Percentiles rank a stretch among this genome's conserved stretches.
phyloP scores from a whole-genome alignment of 2,888 invertebrate species.

The Deroplatys truncata region DNA sequence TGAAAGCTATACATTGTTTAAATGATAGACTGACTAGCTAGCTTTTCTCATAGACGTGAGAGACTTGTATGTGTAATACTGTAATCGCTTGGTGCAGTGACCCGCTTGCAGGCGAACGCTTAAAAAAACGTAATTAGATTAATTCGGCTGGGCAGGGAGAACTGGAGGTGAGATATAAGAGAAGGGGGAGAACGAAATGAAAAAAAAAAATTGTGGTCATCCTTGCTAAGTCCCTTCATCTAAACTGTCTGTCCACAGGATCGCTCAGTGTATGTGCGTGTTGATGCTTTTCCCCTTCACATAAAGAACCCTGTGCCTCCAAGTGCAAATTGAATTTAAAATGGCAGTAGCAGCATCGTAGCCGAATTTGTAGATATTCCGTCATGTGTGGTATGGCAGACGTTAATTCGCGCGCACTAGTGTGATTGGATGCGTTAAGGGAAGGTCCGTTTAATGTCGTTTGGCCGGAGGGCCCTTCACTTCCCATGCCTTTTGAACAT shows the following conservation, averaged over 20 bases:
- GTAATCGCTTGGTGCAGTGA: background rate
- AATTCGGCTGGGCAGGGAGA: background rate
- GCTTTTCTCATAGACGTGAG: no score
- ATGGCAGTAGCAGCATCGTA: background rate
- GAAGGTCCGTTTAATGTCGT: conserved; percentile 43
- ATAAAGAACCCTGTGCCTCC: background rate
- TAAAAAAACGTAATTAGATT: conserved; percentile 1
- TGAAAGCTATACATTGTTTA: no score
- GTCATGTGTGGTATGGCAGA: conserved; percentile 8
- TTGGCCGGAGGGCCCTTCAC: conserved; percentile 35
- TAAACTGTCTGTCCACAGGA: background rate
- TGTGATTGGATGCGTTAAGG: background rate
- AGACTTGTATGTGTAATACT: background rate
- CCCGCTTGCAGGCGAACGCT: background rate
- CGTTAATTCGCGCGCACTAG: background rate
- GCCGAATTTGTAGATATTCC: conserved; percentile 13
- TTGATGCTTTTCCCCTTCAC: background rate
- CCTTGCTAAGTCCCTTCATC: background rate
- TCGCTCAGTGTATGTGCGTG: background rate
- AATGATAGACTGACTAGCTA: no score
- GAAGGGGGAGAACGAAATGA: background rate
- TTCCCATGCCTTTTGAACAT: background rate
- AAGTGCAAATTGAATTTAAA: conserved; percentile 29
- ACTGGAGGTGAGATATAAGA: background rate
- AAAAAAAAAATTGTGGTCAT: conserved; percentile 10